A percentile compares a stretch with the other conserved stretches of the same genome.
Evolutionary conservation across 2,888 invertebrate genomes (phyloP).

Genomic region (Dryocosmus kuriphilus): DNA sequence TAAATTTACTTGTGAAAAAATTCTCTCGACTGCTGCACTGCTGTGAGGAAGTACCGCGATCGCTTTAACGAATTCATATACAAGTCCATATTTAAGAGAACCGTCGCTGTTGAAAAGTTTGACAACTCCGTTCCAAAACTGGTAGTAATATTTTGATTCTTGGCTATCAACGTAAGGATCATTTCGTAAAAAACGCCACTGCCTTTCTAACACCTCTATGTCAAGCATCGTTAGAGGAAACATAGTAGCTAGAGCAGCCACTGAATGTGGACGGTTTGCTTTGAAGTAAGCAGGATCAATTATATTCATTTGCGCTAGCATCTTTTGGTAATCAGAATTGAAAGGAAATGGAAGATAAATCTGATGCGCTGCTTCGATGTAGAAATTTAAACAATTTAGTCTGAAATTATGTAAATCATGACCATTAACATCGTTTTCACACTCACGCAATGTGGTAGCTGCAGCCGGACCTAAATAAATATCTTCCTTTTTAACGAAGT

Average conservation of each 20-base stretch:
- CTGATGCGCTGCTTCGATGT: not conserved
- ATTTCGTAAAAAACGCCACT: too few relatives aligned
- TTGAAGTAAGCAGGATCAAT: conserved; percentile 3
- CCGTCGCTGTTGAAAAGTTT: too few relatives aligned
- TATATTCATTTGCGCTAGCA: not conserved
- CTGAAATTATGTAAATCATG: conserved; percentile 1
- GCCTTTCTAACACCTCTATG: too few relatives aligned
- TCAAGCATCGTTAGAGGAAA: too few relatives aligned
- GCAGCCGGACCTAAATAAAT: not conserved
- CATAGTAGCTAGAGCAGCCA: not conserved
- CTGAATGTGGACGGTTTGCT: not conserved
- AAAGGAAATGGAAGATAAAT: not conserved
- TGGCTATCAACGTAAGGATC: too few relatives aligned
- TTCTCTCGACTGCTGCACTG: too few relatives aligned
- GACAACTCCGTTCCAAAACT: too few relatives aligned
- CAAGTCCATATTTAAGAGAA: too few relatives aligned
- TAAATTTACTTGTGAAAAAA: too few relatives aligned
- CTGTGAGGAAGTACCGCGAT: too few relatives aligned
- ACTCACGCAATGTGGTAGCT: not conserved
- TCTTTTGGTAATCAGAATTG: not conserved
- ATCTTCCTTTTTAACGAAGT: not conserved
- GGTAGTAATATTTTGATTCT: too few relatives aligned
- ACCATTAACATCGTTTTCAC: not conserved
- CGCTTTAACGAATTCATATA: too few relatives aligned
- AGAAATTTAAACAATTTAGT: not conserved